phyloP scores from a whole-genome alignment of 1,140 invertebrate species.

The Cataglyphis hispanica region DNA sequence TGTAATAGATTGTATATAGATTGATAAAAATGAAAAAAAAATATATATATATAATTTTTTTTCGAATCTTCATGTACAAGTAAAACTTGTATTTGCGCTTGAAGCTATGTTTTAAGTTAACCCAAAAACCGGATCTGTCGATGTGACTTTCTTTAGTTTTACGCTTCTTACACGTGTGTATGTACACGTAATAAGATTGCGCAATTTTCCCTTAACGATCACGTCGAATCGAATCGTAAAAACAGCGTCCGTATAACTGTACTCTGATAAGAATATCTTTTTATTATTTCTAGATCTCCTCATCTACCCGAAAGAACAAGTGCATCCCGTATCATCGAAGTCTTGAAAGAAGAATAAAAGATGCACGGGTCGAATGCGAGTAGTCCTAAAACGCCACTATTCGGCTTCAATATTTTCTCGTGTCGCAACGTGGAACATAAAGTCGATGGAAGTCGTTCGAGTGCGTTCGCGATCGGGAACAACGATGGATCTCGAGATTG shows the following conservation, averaged over 20 bases:
- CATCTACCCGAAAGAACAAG: not conserved
- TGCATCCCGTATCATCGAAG: not conserved
- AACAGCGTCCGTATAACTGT: not conserved
- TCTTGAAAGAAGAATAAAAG: constrained; percentile 28
- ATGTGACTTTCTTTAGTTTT: not conserved
- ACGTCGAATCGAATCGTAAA: constrained; percentile 27
- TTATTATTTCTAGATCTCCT: not conserved
- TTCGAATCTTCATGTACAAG: not conserved
- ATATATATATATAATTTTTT: not conserved
- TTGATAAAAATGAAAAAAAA: no score
- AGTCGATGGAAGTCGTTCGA: not conserved
- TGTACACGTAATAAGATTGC: not conserved
- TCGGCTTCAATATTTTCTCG: constrained; percentile 39
- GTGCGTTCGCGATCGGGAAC: not conserved
- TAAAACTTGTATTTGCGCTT: not conserved
- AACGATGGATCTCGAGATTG: constrained; percentile 9
- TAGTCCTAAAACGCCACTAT: constrained; percentile 12
- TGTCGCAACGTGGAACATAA: constrained; percentile 13
- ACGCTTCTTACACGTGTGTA: not conserved
- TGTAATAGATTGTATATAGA: not conserved
- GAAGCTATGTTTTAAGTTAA: not conserved
- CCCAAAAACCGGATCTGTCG: not conserved
- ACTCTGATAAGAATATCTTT: constrained; percentile 24
- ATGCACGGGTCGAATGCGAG: constrained; percentile 7
- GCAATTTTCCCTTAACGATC: constrained; percentile 33